Percentiles rank a stretch among this genome's conserved stretches.
Conservation (phyloP, 2,888 invertebrate genomes). For the Brachypalpus laphriformis region DNA sequence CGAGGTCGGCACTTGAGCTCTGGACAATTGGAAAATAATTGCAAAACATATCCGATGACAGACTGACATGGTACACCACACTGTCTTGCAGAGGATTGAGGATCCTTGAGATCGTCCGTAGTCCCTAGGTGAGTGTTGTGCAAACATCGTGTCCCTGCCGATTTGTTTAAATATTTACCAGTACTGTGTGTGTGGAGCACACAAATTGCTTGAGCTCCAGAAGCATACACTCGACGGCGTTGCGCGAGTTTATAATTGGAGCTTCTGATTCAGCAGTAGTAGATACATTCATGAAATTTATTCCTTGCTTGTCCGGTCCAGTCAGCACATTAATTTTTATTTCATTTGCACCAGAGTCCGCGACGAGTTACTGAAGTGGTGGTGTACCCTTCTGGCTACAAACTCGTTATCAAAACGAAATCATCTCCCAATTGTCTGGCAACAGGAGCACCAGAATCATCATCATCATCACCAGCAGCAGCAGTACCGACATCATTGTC, state of each 20-base stretch:
- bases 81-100: slow-evolving; percentile 20
- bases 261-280: slow-evolving; percentile 53
- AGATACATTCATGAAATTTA: slow-evolving; percentile 47
- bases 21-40: slow-evolving; percentile 62
- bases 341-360: slow-evolving; percentile 25
- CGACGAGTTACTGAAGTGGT: not conserved
- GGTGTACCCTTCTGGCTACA: slow-evolving; percentile 57
- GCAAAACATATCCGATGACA: slow-evolving; percentile 52
- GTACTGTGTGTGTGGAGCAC: slow-evolving; percentile 8
- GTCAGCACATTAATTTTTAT: slow-evolving; percentile 64
- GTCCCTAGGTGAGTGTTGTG: slow-evolving; percentile 60
- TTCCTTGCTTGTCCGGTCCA: slow-evolving; percentile 22
- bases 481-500: slow-evolving; percentile 36
- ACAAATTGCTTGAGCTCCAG: slow-evolving; percentile 34
- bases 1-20: slow-evolving; percentile 17
- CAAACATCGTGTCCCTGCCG: slow-evolving; percentile 54
- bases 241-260: slow-evolving; percentile 64
- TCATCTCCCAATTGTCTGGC: slow-evolving; percentile 79
- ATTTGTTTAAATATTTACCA: slow-evolving; percentile 69
- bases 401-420: slow-evolving; percentile 83
- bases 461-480: slow-evolving; percentile 30
- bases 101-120: slow-evolving; percentile 40
- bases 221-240: not conserved
- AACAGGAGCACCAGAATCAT: slow-evolving; percentile 35
- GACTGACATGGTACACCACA: slow-evolving; percentile 31